Percentiles rank a stretch among this genome's conserved stretches.
These are phyloP conservation scores for Bembecia ichneumoniformis DNA, from an alignment of 2,888 invertebrate species.

Conservation along the genomic window DNA sequence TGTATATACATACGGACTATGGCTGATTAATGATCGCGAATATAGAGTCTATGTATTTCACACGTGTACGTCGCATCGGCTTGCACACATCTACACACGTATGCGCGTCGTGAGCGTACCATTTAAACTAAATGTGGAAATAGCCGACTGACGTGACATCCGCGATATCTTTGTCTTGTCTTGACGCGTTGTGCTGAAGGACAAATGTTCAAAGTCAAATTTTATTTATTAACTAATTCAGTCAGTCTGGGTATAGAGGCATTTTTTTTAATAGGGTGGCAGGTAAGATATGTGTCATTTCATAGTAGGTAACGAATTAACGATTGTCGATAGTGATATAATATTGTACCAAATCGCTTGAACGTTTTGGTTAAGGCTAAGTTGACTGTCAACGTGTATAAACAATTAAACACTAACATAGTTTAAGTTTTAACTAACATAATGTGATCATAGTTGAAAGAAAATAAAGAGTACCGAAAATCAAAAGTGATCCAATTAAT, in stretches of 20 bases:
- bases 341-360: too few relatives aligned
- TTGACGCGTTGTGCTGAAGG: neutral
- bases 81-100: neutral
- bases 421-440: too few relatives aligned
- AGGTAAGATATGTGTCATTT: neutral
- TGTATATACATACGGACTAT: conserved; percentile 8
- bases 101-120: conserved; percentile 21
- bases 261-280: conserved; percentile 4
- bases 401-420: too few relatives aligned
- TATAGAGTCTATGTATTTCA: neutral
- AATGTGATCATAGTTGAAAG: too few relatives aligned
- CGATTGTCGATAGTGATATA: too few relatives aligned
- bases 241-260: too few relatives aligned
- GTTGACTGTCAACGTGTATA: too few relatives aligned
- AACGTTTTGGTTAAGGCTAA: too few relatives aligned
- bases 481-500: too few relatives aligned
- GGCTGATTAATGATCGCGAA: conserved; percentile 15
- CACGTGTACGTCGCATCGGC: neutral
- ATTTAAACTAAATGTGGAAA: conserved; percentile 38
- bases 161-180: conserved; percentile 16
- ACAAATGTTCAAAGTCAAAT: neutral
- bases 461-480: too few relatives aligned
- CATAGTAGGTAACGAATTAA: too few relatives aligned
- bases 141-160: conserved; percentile 22
- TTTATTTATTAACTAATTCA: neutral